phyloP scores from a whole-genome alignment of 1,140 invertebrate species.

The Tribolium castaneum region DNA sequence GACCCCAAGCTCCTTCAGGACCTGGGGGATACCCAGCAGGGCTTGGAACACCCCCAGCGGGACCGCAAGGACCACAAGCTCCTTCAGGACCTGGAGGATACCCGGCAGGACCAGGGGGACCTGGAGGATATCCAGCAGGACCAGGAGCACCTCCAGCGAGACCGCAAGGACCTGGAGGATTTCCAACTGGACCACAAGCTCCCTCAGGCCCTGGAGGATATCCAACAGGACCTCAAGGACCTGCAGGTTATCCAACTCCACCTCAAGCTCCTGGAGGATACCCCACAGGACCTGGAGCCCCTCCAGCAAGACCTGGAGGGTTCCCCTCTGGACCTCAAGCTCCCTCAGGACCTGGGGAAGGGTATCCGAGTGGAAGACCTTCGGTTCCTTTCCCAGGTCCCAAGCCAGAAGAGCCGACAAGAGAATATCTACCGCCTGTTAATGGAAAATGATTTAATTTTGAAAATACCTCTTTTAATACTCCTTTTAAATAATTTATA shows the following conservation, averaged over 20 bases:
- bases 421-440: conserved; percentile 70
- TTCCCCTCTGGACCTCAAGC: conserved; percentile 42
- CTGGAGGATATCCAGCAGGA: too few species aligned
- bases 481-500: conserved; percentile 22
- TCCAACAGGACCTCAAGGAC: too few species aligned
- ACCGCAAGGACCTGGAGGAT: background rate
- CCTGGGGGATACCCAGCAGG: conserved; percentile 6
- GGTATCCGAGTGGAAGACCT: conserved; percentile 64
- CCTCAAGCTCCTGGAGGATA: too few species aligned
- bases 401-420: conserved; percentile 64
- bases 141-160: background rate
- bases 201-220: too few species aligned
- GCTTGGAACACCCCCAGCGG: too few species aligned
- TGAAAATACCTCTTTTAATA: conserved; percentile 8
- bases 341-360: conserved; percentile 42
- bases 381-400: conserved; percentile 56
- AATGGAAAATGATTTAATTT: conserved; percentile 45
- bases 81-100: too few species aligned
- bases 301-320: conserved; percentile 39
- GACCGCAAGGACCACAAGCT: too few species aligned
- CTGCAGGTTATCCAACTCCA: too few species aligned
- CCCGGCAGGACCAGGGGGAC: too few species aligned
- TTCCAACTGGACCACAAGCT: too few species aligned
- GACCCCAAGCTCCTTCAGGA: conserved; percentile 31
- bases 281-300: too few species aligned